Conservation (phyloP, 2,888 invertebrate genomes). For the Neocrepidodera transversa region DNA sequence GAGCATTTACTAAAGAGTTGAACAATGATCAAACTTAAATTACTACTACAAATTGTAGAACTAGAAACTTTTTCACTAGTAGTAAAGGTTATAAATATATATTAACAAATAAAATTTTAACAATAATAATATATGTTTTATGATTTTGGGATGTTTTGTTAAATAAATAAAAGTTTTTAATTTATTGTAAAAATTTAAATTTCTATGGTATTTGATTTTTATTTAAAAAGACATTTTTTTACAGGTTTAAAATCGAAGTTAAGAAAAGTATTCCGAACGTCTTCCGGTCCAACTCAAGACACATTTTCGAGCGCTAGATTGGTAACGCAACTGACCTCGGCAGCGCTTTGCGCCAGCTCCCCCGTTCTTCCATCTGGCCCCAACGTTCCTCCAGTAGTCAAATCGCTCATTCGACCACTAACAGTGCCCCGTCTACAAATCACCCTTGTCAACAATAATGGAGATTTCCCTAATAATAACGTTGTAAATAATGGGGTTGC, state of each 20-base stretch:
- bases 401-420: conserved; percentile 65
- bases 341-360: conserved; percentile 68
- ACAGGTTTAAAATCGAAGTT: conserved; percentile 65
- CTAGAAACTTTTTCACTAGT: too few species aligned
- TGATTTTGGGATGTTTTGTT: too few species aligned
- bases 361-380: conserved; percentile 65
- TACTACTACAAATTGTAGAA: too few species aligned
- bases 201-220: too few species aligned
- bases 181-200: too few species aligned
- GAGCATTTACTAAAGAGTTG: too few species aligned
- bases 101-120: too few species aligned
- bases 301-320: conserved; percentile 60
- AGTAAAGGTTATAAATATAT: too few species aligned
- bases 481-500: conserved; percentile 32
- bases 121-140: too few species aligned
- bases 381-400: conserved; percentile 63
- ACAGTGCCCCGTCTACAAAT: conserved; percentile 66
- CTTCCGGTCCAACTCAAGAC: conserved; percentile 60
- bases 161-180: too few species aligned
- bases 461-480: conserved; percentile 45
- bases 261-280: conserved; percentile 66
- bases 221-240: too few species aligned
- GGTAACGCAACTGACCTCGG: conserved; percentile 66
- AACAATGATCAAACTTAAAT: too few species aligned
- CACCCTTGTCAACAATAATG: conserved; percentile 57